Evolutionary conservation across 2,888 invertebrate species (phyloP), one percentile per base, ranked within the genome.

Genomic region (Caenorhabditis uteleia): DNA sequence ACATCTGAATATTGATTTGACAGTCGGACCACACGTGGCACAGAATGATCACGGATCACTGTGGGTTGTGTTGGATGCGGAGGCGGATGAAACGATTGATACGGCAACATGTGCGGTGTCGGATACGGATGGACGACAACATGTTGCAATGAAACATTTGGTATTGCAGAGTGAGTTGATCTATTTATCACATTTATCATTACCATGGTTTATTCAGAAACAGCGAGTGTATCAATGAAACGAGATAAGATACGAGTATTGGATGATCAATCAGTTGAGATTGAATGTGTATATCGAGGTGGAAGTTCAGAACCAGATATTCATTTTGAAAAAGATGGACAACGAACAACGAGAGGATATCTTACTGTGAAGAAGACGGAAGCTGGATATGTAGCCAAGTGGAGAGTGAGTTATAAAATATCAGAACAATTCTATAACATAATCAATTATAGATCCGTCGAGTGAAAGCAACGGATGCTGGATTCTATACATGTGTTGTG

Each of bases 71-170:
- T 29, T 68, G 20, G 60, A 69, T 6, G 45, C 59, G 8, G 56
- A 60, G 25, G 69, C 67, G n/a, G 65, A 66, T n/a, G 62, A 64
- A 2, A 25, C 43, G 4, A 48, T 70, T 23, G 73, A 75, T 29
- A 75, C 75, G 6, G 65, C 69, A 5, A 59, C 66, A 7, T 75
- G 75, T 53, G 56, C 68, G 10, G 72, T 73, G 2, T 55, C 69
- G 8, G 66, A 73, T 33, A 62, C 70, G 5, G 75, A 75, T 46
- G 75, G 75, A 23, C 26, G 75, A 36, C 74, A 72, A 40, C 72
- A 72, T 23, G 70, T 70, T 14, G 62, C 61, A 16, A 65, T 72
- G 68, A 49, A 43, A 16, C 67, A 73, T 65, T 33, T 75, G 18
- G 50, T 67, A 6, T 26, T 70, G 10, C 47, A 62, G 20, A 59